Base-by-base conservation (phyloP, 1,140 invertebrate genomes). In the Drosophila murphyi region DNA sequence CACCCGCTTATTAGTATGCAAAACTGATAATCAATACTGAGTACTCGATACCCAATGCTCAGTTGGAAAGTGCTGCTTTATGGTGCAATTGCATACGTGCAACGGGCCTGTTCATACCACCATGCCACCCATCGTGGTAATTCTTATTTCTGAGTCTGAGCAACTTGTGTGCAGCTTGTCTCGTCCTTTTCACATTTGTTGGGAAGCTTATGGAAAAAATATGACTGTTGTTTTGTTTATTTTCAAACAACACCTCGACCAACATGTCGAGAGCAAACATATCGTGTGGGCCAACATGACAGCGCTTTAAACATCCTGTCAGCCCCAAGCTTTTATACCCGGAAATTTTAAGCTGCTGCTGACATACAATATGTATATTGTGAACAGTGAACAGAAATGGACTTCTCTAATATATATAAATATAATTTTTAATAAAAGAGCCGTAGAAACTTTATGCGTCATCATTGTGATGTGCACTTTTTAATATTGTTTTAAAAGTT, bases 21-120 rank as follows among this genome's bases (percentile, higher is more conserved):
- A 88, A 87, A 82, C 83, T 88, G 83, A 88, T 87, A 87, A 87
- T 87, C 83, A 87, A 88, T 87, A 80, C 75, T 78, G 71, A 75
- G 71, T 67, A 29, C 67, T 31, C 72, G 29, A 59, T 71, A 71
- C 76, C 63, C 54, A 64, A n/a, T 60, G 31, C 37, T 67, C 28
- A n/a, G 52, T 45, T 35, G 20, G 62, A 47, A 71, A 75, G 59
- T 75, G 55, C 32, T 39, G 60, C 61, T 70, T 67, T 75, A 70
- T 75, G 72, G 67, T 70, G 65, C 59, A 75, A 72, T 76, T 76
- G 70, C 74, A 76, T 76, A 64, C 59, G 47, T 75, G 51, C 59
- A 51, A 57, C 55, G 71, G 71, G 41, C 68, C 54, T 72, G 55
- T 56, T 47, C 48, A 12, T 3, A 1, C 56, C n/a, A 3, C 8